Evolutionary conservation across 1,140 invertebrate genomes (phyloP).

Genomic region (Bradysia coprophila): DNA sequence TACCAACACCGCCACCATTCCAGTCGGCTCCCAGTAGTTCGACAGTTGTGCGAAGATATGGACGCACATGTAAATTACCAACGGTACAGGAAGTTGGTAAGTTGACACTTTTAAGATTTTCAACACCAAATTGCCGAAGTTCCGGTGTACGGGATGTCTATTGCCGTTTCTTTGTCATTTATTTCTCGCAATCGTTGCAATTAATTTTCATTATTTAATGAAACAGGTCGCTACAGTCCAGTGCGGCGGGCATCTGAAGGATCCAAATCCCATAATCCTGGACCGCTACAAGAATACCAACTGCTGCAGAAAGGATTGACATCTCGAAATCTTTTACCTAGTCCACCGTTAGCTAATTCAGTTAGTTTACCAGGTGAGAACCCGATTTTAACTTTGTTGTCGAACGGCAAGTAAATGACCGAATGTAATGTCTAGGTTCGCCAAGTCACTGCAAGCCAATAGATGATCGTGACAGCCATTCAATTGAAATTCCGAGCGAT

Average conservation of each 20-base stretch:
- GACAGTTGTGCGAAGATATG: constrained; percentile 9
- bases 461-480: constrained; percentile 10
- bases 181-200: neutral
- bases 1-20: constrained; percentile 9
- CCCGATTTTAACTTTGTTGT: neutral
- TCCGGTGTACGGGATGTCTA: too few species aligned
- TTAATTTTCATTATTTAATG: neutral
- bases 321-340: constrained; percentile 27
- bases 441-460: constrained; percentile 34
- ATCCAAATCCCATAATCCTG: constrained; percentile 23
- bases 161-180: neutral
- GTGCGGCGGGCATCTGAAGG: constrained; percentile 66
- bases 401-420: neutral
- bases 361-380: constrained; percentile 23
- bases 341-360: constrained; percentile 28
- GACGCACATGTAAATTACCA: constrained; percentile 25
- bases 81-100: constrained; percentile 35
- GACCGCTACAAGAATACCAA: constrained; percentile 52
- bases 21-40: constrained; percentile 6
- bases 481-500: constrained; percentile 20
- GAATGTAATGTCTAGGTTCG: constrained; percentile 28
- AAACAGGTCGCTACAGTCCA: constrained; percentile 65
- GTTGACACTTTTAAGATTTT: constrained; percentile 12
- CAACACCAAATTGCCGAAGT: too few species aligned
- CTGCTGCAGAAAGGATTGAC: constrained; percentile 37